A percentile compares a stretch with the other conserved stretches of the same genome.
Conservation (phyloP, 2,888 invertebrate species). For the Nomada hirtipes region DNA sequence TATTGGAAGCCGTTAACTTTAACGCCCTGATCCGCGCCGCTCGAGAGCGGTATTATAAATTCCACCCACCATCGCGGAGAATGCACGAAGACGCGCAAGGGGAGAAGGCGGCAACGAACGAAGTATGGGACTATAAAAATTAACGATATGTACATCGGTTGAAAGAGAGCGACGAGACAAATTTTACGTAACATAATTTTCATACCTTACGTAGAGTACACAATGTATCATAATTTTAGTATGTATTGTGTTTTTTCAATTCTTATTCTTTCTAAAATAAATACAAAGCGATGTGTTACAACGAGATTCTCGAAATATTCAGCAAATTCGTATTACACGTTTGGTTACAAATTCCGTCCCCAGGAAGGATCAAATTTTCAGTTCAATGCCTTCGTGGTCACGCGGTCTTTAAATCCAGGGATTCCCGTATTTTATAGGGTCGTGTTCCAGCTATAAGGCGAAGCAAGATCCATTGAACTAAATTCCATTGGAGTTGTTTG, state of each 20-base stretch:
- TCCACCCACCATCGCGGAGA: slow-evolving; percentile 41
- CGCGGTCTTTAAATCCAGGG: not conserved
- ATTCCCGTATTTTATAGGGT: not conserved
- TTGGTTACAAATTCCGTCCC: not conserved
- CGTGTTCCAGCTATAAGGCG: not conserved
- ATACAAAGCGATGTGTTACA: too few species aligned
- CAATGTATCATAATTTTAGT: too few species aligned
- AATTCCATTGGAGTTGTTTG: not conserved
- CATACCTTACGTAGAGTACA: not conserved
- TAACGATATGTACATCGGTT: not conserved
- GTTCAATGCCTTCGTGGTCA: not conserved
- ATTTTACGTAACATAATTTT: not conserved
- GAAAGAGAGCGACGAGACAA: not conserved
- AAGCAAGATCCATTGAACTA: not conserved
- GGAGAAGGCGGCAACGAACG: slow-evolving; percentile 12
- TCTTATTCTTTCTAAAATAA: too few species aligned
- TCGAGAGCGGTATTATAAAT: slow-evolving; percentile 70
- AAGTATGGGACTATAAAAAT: slow-evolving; percentile 26
- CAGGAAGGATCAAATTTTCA: not conserved
- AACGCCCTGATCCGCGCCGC: slow-evolving; percentile 69
- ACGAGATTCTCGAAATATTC: too few species aligned
- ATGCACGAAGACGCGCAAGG: slow-evolving; percentile 25
- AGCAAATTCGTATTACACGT: too few species aligned
- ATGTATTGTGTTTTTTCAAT: too few species aligned
- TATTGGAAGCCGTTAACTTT: slow-evolving; percentile 72